Base-by-base conservation (phyloP, 2,113 vertebrate genomes). In the Laticauda colubrina region DNA sequence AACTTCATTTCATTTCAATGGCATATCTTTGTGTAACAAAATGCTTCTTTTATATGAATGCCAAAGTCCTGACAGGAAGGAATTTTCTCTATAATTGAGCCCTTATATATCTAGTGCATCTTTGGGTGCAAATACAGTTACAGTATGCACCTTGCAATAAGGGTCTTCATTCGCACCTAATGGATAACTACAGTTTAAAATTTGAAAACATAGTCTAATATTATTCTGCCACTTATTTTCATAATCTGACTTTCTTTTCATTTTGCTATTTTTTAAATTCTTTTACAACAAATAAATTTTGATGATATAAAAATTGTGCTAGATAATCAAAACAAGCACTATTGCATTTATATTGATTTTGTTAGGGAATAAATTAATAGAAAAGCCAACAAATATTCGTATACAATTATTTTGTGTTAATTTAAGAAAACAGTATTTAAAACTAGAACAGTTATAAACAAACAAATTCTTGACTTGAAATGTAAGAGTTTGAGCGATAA, bases 401-500 rank as follows among this genome's bases (percentile, higher is more conserved):
- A 90, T 86, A 93, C 75, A 90, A n/a, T 93, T 90, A 18, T 90
- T 57, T 90, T 54, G 39, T 86, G 61, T 56, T 53, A 90, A 24
- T 48, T 61, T 51, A 93, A 87, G 81, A 89, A 93, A 87, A 89
- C 75, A 93, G 86, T 61, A 90, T 90, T 90, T 53, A 43, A 87
- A 93, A 61, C n/a, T 86, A 92, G 43, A 87, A 90, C 91, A 92
- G 11, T 93, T 93, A 93, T 61, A 90, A 93, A 93, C 92, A 93
- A 93, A 61, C 92, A 93, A 90, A 86, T 87, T 90, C 56, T 93
- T 90, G 56, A 93, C 81, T 43, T 87, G 92, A 86, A 93, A 90
- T 51, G 45, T 86, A 96, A 94, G 96, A 93, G 94, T 92, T 97
- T 86, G 95, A 96, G 94, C 93, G 96, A 97, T 97, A 98, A 98